phyloP scores from a whole-genome alignment of 1,140 invertebrate genomes.

The Sycobia sp. region DNA sequence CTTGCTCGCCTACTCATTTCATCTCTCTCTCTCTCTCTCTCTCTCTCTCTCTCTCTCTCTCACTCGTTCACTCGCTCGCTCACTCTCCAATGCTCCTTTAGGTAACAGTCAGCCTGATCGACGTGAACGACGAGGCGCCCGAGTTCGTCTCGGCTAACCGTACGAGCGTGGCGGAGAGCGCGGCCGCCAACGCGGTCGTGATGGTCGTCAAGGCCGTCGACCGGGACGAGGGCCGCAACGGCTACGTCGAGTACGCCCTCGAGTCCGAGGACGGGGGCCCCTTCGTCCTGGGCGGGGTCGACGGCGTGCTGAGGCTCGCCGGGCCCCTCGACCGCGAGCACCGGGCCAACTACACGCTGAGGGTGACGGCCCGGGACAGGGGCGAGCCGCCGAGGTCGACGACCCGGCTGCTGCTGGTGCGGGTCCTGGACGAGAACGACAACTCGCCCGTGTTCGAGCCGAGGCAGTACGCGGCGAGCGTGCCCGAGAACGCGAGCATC shows the following conservation, averaged over 20 bases:
- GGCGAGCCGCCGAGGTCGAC: conserved; percentile 82
- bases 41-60: too few relatives aligned
- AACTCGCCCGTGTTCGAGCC: conserved; percentile 91
- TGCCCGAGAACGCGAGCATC: conserved; percentile 92
- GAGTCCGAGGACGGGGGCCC: conserved; percentile 57
- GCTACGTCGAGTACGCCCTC: conserved; percentile 89
- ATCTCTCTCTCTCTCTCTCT: too few relatives aligned
- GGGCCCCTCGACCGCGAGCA: conserved; percentile 85
- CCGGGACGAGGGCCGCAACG: conserved; percentile 90
- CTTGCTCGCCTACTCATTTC: too few relatives aligned
- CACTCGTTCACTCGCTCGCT: too few relatives aligned
- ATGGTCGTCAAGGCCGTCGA: conserved; percentile 91
- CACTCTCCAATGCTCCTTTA: too few relatives aligned
- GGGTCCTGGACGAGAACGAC: conserved; percentile 90
- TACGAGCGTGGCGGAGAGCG: conserved; percentile 82
- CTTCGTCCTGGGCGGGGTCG: conserved; percentile 87
- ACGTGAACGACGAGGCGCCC: conserved; percentile 94
- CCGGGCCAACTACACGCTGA: conserved; percentile 78
- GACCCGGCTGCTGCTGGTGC: conserved; percentile 72
- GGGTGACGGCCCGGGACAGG: conserved; percentile 83
- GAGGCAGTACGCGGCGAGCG: conserved; percentile 82
- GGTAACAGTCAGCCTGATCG: conserved; percentile 86
- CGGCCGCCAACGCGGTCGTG: conserved; percentile 85
- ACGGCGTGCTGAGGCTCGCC: conserved; percentile 83
- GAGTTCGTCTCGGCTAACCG: conserved; percentile 84